Evolutionary conservation across 1,140 invertebrate species (phyloP).

Genomic region (Drosophila willistoni): DNA sequence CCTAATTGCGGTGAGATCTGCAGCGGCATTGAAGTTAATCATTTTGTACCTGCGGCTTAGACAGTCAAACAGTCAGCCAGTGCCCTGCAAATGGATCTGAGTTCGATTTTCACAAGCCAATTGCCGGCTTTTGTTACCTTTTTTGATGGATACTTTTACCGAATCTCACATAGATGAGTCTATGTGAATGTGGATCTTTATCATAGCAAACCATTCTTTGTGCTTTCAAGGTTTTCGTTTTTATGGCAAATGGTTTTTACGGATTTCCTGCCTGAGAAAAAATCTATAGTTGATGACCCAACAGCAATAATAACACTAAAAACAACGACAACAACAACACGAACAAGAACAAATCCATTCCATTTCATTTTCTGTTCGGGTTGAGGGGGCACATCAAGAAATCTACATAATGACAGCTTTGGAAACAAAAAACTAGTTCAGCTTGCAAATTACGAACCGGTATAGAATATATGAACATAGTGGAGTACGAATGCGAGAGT

Average conservation of each 20-base stretch:
- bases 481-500: neutral
- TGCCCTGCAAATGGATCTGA: slow-evolving; percentile 66
- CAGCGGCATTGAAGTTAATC: slow-evolving; percentile 69
- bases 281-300: slow-evolving; percentile 59
- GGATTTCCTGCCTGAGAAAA: slow-evolving; percentile 71
- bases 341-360: slow-evolving; percentile 7
- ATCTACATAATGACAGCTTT: slow-evolving; percentile 73
- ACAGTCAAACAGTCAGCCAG: slow-evolving; percentile 67
- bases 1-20: slow-evolving; percentile 73
- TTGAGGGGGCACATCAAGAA: slow-evolving; percentile 42
- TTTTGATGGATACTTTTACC: slow-evolving; percentile 50
- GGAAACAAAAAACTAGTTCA: slow-evolving; percentile 65
- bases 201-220: slow-evolving; percentile 53
- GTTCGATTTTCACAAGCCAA: slow-evolving; percentile 70
- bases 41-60: slow-evolving; percentile 79
- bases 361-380: slow-evolving; percentile 27
- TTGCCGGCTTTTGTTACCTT: slow-evolving; percentile 63
- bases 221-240: slow-evolving; percentile 62
- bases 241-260: slow-evolving; percentile 43
- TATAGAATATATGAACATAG: slow-evolving; percentile 40
- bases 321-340: neutral
- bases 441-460: slow-evolving; percentile 77
- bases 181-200: slow-evolving; percentile 60
- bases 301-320: slow-evolving; percentile 39
- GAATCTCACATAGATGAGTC: slow-evolving; percentile 3